Conservation (phyloP, 2,113 vertebrate genomes). For the Gymnobelideus leadbeateri region DNA sequence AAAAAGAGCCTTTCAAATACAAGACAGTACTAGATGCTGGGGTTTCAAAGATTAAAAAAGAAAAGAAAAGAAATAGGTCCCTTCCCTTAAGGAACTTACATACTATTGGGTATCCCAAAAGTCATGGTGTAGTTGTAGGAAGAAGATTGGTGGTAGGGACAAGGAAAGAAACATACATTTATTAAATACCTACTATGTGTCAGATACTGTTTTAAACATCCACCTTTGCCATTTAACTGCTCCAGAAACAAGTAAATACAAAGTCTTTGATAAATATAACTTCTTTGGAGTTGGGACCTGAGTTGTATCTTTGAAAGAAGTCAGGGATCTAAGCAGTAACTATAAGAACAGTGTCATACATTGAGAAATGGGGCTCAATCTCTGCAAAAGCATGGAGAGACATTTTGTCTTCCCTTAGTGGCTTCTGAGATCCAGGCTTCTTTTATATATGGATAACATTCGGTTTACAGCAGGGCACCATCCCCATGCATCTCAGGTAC, state of each 20-base stretch:
- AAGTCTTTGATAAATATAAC: not conserved
- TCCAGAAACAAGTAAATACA: not conserved
- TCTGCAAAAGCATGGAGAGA: not conserved
- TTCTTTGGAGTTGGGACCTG: not conserved
- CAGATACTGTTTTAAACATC: not conserved
- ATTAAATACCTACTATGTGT: not conserved
- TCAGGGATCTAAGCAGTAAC: not conserved
- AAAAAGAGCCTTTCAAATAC: not conserved
- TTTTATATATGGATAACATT: not conserved
- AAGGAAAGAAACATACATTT: not conserved
- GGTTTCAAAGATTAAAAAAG: not conserved
- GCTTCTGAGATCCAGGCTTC: not conserved
- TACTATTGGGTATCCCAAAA: not conserved
- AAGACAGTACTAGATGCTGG: not conserved
- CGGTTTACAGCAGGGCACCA: not conserved
- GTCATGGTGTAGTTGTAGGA: not conserved
- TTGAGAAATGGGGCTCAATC: not conserved
- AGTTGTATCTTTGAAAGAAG: not conserved
- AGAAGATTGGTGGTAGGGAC: not conserved
- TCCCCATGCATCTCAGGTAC: not conserved
- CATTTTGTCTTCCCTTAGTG: slow-evolving; percentile 18
- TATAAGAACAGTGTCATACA: not conserved
- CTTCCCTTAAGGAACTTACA: not conserved
- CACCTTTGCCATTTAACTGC: not conserved
- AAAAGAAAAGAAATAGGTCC: not conserved